Evolutionary conservation across 1,140 invertebrate species (phyloP), one percentile per base, ranked within the genome.

Genomic region (Solenopsis invicta): DNA sequence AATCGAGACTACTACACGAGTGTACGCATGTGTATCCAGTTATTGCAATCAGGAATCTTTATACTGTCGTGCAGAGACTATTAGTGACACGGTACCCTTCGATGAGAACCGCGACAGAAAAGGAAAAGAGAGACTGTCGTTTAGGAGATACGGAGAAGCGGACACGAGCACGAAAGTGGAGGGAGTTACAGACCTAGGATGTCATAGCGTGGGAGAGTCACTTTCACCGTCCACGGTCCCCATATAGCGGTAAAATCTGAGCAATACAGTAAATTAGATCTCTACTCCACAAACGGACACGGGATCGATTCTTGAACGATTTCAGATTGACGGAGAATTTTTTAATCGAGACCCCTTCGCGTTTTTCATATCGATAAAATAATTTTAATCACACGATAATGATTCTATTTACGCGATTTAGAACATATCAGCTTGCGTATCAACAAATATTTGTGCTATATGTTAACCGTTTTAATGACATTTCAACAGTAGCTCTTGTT

Each of bases 141-240:
- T 75, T 67, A 67, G 61, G 64, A 80, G 87, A 66, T 81, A 82
- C 50, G 45, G 74, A 85, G 74, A 78, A 59, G 41, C 48, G 66
- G 69, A 88, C 54, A 76, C 61, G n/a, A 37, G 81, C 66, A 37
- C 13, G 16, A n/a, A 64, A 66, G 89, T 80, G 72, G 89, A 41
- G 52, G 75, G 82, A 87, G 62, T 85, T 37, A 69, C 67, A 91
- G 91, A 91, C 90, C 91, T 92, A 88, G 92, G 94, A 94, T 93
- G 94, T 93, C 93, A 93, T 93, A 92, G 94, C 95, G 95, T 95
- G 95, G 95, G 95, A 95, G 94, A 95, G 93, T 94, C 93, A 95
- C 95, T 95, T 95, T 95, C 95, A 95, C 94, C 93, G 85, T 94
- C 89, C 80, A 56, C 76, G 85, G 66, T 74, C 86, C 90, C 71